Percentiles rank a stretch among this genome's conserved stretches.
These are phyloP conservation scores for Tiphia femorata DNA, from an alignment of 2,888 invertebrate genomes.

Conservation along the genomic window DNA sequence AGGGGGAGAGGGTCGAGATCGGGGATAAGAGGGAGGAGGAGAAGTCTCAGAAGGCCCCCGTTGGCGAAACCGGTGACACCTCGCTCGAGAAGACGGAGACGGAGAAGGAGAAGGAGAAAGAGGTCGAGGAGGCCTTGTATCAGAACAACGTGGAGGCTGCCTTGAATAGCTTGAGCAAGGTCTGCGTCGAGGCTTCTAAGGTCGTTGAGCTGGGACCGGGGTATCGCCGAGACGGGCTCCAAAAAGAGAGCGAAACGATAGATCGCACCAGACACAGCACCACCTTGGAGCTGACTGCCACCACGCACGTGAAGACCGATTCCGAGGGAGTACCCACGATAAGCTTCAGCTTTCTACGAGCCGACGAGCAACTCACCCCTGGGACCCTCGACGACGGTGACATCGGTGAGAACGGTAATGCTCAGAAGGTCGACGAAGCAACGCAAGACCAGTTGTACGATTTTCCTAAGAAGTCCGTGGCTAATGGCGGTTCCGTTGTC, in stretches of 20 bases:
- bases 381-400: conserved; percentile 9
- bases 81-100: not conserved
- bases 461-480: conserved; percentile 41
- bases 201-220: not conserved
- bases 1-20: not conserved
- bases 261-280: conserved; percentile 48
- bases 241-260: not conserved
- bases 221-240: not conserved
- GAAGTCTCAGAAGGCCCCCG: conserved; percentile 27
- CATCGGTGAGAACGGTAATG: conserved; percentile 11
- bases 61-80: too few relatives aligned
- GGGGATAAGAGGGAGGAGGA: conserved; percentile 2
- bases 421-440: conserved; percentile 2
- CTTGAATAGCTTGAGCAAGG: conserved; percentile 38
- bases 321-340: conserved; percentile 58
- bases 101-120: not conserved
- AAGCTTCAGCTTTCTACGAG: conserved; percentile 59
- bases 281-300: conserved; percentile 59
- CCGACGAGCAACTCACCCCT: conserved; percentile 21
- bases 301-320: conserved; percentile 50
- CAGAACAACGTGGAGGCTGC: conserved; percentile 45
- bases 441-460: conserved; percentile 47
- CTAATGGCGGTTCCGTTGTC: too few relatives aligned
- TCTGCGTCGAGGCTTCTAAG: conserved; percentile 24
- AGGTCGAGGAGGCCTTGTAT: conserved; percentile 25